A percentile compares a stretch with the other conserved stretches of the same genome.
These are phyloP conservation scores for Agriotes lineatus DNA, from an alignment of 2,888 invertebrate genomes.

Conservation along the genomic window DNA sequence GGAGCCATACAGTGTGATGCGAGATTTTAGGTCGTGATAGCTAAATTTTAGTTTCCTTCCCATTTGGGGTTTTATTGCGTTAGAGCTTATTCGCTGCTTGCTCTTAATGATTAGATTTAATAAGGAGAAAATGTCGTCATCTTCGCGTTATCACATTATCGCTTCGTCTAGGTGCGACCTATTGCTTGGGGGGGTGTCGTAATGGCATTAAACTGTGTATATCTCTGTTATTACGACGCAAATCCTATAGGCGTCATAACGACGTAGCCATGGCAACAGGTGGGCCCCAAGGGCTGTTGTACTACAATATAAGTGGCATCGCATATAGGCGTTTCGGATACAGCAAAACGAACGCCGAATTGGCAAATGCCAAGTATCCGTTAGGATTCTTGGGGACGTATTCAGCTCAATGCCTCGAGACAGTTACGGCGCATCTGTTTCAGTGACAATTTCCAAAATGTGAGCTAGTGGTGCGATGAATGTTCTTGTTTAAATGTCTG, in stretches of 20 bases:
- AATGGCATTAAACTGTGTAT: constrained; percentile 39
- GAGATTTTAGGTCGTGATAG: too few relatives aligned
- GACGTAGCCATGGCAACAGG: constrained; percentile 45
- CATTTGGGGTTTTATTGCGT: background rate
- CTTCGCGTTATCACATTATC: constrained; percentile 14
- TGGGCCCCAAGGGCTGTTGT: constrained; percentile 22
- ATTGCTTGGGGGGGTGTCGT: constrained; percentile 30
- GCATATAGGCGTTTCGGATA: constrained; percentile 13
- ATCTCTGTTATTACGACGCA: constrained; percentile 29
- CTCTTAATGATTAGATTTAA: constrained; percentile 4
- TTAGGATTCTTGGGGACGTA: background rate
- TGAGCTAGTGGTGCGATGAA: too few relatives aligned
- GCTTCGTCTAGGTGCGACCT: constrained; percentile 23
- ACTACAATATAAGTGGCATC: constrained; percentile 16
- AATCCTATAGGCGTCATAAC: constrained; percentile 33
- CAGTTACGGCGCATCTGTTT: too few relatives aligned
- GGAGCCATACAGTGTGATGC: too few relatives aligned
- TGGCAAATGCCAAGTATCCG: background rate
- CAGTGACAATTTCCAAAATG: background rate
- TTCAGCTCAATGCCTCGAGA: too few relatives aligned
- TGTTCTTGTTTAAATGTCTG: too few relatives aligned
- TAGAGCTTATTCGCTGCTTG: background rate
- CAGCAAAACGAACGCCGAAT: constrained; percentile 7
- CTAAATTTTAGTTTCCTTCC: background rate
- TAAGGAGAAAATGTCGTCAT: constrained; percentile 6